These are phyloP conservation scores for Gadus macrocephalus DNA, from an alignment of 2,113 vertebrate genomes.

Conservation along the genomic window DNA sequence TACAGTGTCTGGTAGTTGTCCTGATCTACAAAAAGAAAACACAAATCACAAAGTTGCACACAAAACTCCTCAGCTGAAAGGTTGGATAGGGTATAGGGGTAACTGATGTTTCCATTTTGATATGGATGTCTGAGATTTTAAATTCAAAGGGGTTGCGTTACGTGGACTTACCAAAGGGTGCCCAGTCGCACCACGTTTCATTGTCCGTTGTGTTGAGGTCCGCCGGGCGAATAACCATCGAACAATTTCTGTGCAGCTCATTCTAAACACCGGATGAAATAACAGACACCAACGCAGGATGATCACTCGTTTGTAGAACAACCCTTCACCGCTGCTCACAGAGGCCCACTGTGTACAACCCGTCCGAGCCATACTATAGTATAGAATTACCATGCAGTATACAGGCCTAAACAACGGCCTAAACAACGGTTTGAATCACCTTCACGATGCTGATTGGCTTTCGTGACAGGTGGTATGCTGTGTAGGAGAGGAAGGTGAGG, in stretches of 20 bases:
- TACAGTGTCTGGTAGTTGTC: slow-evolving; percentile 88
- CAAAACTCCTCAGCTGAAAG: too few relatives aligned
- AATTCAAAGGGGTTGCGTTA: not conserved
- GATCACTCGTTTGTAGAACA: not conserved
- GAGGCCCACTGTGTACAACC: not conserved
- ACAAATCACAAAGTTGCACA: too few relatives aligned
- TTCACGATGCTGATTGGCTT: slow-evolving; percentile 98
- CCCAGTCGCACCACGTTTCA: slow-evolving; percentile 89
- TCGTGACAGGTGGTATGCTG: slow-evolving; percentile 90
- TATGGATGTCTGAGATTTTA: too few relatives aligned
- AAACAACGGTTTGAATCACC: slow-evolving; percentile 61
- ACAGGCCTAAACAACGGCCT: too few relatives aligned
- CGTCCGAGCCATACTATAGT: too few relatives aligned
- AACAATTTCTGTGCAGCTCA: slow-evolving; percentile 91
- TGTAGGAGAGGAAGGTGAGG: slow-evolving; percentile 91
- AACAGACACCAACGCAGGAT: not conserved
- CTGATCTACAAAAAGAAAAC: slow-evolving; percentile 70
- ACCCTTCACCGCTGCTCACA: not conserved
- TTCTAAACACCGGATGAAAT: slow-evolving; percentile 67
- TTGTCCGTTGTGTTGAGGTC: slow-evolving; percentile 74
- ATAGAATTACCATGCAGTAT: not conserved
- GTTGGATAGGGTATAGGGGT: too few relatives aligned
- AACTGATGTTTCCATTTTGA: not conserved
- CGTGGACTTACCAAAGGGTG: slow-evolving; percentile 84
- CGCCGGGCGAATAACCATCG: slow-evolving; percentile 54